Evolutionary conservation across 2,113 vertebrate species (phyloP).

Genomic region (Microtus oregoni): DNA sequence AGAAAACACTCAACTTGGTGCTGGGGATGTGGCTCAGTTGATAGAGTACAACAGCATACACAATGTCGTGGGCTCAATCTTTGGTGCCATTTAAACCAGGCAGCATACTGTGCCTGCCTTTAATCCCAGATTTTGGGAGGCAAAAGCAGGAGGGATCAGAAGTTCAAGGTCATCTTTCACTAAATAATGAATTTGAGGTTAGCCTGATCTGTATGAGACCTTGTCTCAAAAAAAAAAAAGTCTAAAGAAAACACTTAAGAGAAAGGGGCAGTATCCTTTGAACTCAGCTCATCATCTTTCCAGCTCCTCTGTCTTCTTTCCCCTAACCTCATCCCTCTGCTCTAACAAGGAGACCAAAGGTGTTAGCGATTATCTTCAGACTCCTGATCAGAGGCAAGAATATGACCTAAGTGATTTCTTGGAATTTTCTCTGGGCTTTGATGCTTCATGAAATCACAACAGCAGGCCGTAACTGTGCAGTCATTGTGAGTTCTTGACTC

Average conservation of each 20-base stretch:
- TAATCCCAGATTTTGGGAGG: not conserved
- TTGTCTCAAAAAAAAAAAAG: too few species aligned
- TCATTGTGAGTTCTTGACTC: slow-evolving; percentile 33
- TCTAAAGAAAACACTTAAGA: not conserved
- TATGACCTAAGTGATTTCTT: slow-evolving; percentile 17
- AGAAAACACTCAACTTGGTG: slow-evolving; percentile 10
- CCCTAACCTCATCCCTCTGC: not conserved
- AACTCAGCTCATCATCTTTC: slow-evolving; percentile 33
- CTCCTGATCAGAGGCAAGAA: slow-evolving; percentile 36
- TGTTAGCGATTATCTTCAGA: slow-evolving; percentile 27
- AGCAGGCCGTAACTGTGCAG: not conserved
- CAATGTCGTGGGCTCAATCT: not conserved
- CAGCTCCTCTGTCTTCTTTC: not conserved
- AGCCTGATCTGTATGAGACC: not conserved
- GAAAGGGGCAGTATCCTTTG: not conserved
- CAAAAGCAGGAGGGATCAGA: not conserved
- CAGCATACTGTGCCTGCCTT: not conserved
- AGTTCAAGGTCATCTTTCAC: not conserved
- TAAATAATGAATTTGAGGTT: not conserved
- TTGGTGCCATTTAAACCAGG: not conserved
- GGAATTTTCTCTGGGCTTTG: slow-evolving; percentile 38
- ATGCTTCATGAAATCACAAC: slow-evolving; percentile 39
- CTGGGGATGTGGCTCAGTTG: not conserved
- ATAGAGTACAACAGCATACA: not conserved
- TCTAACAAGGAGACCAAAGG: not conserved